A percentile compares a stretch with the other conserved stretches of the same genome.
These are phyloP conservation scores for Microtus richardsoni DNA, from an alignment of 2,113 vertebrate species.

Conservation along the genomic window DNA sequence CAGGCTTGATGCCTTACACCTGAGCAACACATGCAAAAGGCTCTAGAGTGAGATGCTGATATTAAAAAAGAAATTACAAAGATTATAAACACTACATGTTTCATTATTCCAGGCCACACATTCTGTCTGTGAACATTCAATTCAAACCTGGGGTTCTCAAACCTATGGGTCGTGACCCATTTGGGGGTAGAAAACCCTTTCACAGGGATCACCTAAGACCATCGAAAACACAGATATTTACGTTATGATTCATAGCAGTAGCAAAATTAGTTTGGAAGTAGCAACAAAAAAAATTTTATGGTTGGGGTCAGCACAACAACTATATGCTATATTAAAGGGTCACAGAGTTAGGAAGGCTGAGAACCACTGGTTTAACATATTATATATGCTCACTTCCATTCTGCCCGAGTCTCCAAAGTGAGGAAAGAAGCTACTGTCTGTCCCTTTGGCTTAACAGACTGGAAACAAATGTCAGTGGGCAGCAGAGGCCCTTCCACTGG, in stretches of 20 bases:
- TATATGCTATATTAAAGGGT: no score
- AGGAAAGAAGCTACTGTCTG: not conserved
- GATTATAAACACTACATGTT: not conserved
- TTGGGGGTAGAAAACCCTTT: no score
- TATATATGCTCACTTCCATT: not conserved
- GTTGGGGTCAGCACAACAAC: no score
- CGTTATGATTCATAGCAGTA: no score
- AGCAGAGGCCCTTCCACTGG: no score
- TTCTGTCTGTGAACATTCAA: not conserved
- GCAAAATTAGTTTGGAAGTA: no score
- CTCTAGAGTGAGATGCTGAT: not conserved
- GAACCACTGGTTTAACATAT: not conserved
- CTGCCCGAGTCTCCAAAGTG: not conserved
- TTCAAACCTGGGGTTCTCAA: no score
- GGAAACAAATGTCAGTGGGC: not conserved
- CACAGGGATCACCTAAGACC: no score
- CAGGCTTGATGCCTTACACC: not conserved
- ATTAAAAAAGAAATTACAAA: not conserved
- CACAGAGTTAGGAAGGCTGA: no score
- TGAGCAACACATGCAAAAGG: not conserved
- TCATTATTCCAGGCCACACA: not conserved
- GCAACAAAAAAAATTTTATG: no score
- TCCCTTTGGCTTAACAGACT: not conserved
- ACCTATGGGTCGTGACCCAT: no score
- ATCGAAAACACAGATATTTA: no score